These are phyloP conservation scores for Amazonetta brasiliensis DNA, from an alignment of 2,797 vertebrate genomes.

Conservation along the genomic window DNA sequence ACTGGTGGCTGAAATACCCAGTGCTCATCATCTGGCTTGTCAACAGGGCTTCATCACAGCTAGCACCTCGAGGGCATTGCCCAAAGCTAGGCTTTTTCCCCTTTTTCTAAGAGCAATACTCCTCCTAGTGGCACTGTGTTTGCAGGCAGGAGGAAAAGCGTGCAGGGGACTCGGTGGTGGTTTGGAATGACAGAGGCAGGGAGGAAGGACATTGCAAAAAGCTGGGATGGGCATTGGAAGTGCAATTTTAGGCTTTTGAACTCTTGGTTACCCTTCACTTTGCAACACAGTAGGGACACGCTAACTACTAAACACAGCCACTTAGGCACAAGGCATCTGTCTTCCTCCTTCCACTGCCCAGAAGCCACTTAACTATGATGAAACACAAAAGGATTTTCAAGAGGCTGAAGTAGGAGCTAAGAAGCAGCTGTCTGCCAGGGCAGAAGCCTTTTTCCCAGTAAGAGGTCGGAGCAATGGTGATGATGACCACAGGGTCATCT, in stretches of 20 bases:
- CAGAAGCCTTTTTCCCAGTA: not conserved
- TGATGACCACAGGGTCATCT: not conserved
- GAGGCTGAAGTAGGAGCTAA: not conserved
- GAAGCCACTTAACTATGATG: not conserved
- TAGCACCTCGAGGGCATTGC: rapidly evolving
- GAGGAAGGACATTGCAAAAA: not conserved
- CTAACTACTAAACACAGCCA: not conserved
- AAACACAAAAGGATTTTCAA: not conserved
- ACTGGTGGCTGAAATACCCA: not conserved
- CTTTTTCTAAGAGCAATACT: not conserved
- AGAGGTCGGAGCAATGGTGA: not conserved
- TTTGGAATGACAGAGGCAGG: not conserved
- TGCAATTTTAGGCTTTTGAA: not conserved
- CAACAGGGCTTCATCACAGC: not conserved
- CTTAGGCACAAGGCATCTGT: not conserved
- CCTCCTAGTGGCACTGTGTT: not conserved
- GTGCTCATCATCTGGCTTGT: not conserved
- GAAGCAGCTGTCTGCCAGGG: not conserved
- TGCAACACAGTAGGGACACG: not conserved
- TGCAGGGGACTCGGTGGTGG: rapidly evolving
- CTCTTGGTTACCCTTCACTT: not conserved
- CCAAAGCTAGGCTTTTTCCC: not conserved
- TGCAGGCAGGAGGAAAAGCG: not conserved
- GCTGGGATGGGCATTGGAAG: not conserved
- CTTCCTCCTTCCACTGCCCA: not conserved